Percentiles rank a stretch among this genome's conserved stretches.
These are phyloP conservation scores for Orthonyx spaldingii DNA, from an alignment of 2,113 vertebrate genomes.

Conservation along the genomic window DNA sequence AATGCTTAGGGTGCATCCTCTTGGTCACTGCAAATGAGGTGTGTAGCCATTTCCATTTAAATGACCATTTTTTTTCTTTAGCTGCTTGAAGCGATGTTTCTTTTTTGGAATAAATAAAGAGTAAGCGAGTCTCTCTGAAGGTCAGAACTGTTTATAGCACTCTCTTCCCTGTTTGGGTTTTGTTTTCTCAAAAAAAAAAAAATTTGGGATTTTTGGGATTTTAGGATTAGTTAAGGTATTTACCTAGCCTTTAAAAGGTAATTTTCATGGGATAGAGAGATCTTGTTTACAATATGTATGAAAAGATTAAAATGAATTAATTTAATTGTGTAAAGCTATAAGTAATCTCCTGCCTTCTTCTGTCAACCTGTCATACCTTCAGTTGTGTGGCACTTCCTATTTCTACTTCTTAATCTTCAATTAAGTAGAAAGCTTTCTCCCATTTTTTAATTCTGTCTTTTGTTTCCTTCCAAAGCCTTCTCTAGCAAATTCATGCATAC, in stretches of 20 bases:
- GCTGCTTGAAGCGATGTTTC: background rate
- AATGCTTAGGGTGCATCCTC: background rate
- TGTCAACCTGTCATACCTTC: constrained; percentile 11
- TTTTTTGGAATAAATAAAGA: background rate
- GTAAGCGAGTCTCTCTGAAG: background rate
- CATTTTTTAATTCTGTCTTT: background rate
- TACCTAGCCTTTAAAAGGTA: constrained; percentile 56
- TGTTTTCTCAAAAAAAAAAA: background rate
- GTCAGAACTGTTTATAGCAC: constrained; percentile 7
- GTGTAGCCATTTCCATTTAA: background rate
- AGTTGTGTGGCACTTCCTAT: background rate
- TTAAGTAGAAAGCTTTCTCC: constrained; percentile 37
- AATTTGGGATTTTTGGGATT: constrained; percentile 23
- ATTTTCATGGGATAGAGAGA: constrained; percentile 55
- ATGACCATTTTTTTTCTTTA: background rate
- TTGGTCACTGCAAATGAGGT: background rate
- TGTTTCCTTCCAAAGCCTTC: background rate
- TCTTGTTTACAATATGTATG: constrained; percentile 62
- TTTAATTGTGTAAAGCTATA: constrained; percentile 66
- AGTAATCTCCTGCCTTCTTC: constrained; percentile 55
- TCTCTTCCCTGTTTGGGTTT: background rate
- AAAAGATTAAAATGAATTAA: constrained; percentile 70
- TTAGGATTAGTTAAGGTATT: constrained; percentile 61
- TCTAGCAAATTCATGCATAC: background rate
- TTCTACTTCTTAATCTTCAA: constrained; percentile 43